These are phyloP conservation scores for Eupithecia exiguata DNA, from an alignment of 2,888 invertebrate species.

Conservation along the genomic window DNA sequence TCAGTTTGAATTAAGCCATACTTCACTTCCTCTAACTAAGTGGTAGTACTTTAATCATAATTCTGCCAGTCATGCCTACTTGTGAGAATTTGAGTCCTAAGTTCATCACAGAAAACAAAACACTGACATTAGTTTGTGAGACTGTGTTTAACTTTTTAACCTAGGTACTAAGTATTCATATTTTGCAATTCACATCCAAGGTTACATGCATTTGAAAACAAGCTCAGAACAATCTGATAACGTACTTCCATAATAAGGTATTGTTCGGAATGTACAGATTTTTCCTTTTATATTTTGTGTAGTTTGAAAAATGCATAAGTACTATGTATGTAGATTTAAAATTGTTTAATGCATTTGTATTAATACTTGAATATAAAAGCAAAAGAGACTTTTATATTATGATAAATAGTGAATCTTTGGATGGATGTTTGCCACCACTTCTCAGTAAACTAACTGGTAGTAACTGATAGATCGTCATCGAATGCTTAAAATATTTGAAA, in stretches of 20 bases:
- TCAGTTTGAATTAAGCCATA: neutral
- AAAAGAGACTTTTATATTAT: too few relatives aligned
- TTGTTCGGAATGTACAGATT: neutral
- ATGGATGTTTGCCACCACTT: too few relatives aligned
- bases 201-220: neutral
- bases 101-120: neutral
- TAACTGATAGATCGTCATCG: too few relatives aligned
- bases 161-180: neutral
- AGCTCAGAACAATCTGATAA: neutral
- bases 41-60: neutral
- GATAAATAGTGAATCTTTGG: too few relatives aligned
- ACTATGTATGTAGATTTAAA: neutral
- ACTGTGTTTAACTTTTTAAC: neutral
- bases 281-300: neutral
- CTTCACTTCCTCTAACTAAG: neutral
- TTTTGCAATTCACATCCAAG: neutral
- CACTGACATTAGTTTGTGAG: neutral
- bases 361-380: neutral
- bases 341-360: neutral
- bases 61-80: neutral
- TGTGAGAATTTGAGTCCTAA: neutral
- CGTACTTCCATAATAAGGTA: neutral
- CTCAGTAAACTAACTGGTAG: too few relatives aligned
- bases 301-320: too few relatives aligned
- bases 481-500: too few relatives aligned